Conservation (phyloP, 2,888 invertebrate genomes). For the Baccha elongata region DNA sequence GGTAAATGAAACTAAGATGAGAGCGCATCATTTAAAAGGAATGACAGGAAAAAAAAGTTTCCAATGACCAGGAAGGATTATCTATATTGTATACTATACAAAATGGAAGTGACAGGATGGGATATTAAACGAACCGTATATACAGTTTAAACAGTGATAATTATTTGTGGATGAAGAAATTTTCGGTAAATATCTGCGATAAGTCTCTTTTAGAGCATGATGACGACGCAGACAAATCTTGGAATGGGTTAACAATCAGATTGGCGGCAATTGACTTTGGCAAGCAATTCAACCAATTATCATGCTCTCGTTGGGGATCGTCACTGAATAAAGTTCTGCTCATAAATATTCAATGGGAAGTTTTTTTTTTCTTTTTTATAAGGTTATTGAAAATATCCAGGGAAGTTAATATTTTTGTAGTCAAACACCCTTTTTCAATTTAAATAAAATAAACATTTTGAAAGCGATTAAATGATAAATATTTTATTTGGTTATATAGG, state of each 20-base stretch:
- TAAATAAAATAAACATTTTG: constrained; percentile 33
- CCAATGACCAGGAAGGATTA: background rate
- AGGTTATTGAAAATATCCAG: background rate
- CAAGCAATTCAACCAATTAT: constrained; percentile 57
- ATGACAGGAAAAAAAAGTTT: constrained; percentile 10
- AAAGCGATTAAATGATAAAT: constrained; percentile 36
- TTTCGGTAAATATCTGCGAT: constrained; percentile 24
- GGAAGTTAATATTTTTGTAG: constrained; percentile 16
- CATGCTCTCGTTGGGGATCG: constrained; percentile 35
- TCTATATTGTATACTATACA: background rate
- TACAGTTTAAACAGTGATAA: constrained; percentile 48
- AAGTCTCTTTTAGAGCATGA: background rate
- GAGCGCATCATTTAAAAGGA: constrained; percentile 14
- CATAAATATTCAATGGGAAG: constrained; percentile 49
- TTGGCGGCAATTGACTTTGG: constrained; percentile 41
- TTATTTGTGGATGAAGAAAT: constrained; percentile 60
- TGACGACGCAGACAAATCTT: background rate
- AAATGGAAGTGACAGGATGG: constrained; percentile 1
- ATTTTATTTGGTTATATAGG: constrained; percentile 27
- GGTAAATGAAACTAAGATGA: constrained; percentile 55
- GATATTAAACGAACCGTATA: constrained; percentile 34
- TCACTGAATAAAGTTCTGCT: constrained; percentile 29
- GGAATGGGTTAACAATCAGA: background rate
- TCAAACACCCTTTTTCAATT: constrained; percentile 30
- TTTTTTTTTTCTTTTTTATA: background rate